These are phyloP conservation scores for Cantharis flavilabris DNA, from an alignment of 2,888 invertebrate species.

Conservation along the genomic window DNA sequence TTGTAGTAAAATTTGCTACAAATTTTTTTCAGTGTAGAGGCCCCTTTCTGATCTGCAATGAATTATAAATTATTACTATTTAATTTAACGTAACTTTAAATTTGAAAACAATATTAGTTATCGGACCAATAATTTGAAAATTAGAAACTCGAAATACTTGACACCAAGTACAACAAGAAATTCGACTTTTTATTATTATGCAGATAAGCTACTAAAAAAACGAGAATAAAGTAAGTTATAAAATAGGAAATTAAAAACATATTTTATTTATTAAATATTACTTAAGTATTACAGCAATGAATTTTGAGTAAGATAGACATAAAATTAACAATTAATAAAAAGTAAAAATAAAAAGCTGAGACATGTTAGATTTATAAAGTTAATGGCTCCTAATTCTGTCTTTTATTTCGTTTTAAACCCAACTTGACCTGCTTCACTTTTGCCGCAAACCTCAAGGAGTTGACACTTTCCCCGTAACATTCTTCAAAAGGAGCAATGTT, in stretches of 20 bases:
- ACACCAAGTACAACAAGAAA: too few relatives aligned
- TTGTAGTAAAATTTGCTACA: too few relatives aligned
- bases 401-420: conserved; percentile 60
- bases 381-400: background rate
- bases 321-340: background rate
- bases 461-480: conserved; percentile 82
- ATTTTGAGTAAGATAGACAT: background rate
- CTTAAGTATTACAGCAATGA: too few relatives aligned
- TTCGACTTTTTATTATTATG: too few relatives aligned
- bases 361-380: background rate
- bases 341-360: background rate
- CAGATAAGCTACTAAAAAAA: too few relatives aligned
- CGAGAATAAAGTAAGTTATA: background rate
- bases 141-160: too few relatives aligned
- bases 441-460: conserved; percentile 85
- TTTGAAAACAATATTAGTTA: too few relatives aligned
- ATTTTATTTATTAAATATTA: background rate
- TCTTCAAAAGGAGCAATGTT: conserved; percentile 88
- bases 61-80: too few relatives aligned
- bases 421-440: conserved; percentile 84
- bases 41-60: too few relatives aligned
- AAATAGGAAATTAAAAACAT: background rate
- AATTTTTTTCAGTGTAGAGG: too few relatives aligned
- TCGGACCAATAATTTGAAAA: too few relatives aligned
- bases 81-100: too few relatives aligned